phyloP scores from a whole-genome alignment of 2,113 vertebrate species.

The Anser cygnoides region DNA sequence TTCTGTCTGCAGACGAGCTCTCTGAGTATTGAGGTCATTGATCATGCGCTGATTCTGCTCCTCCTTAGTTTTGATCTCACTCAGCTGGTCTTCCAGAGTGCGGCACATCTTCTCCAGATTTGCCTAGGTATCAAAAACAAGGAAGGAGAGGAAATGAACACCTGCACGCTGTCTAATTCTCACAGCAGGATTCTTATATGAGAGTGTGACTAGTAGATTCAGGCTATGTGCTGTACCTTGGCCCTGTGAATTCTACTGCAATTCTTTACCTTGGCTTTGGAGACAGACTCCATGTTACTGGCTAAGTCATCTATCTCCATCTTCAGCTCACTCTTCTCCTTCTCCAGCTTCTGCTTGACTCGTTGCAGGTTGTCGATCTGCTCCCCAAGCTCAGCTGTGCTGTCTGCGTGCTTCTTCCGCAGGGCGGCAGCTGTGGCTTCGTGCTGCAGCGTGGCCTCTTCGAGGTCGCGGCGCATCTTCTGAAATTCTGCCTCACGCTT shows the following conservation, averaged over 20 bases:
- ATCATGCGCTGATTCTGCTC: no score
- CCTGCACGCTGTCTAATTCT: neutral
- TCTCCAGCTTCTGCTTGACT: constrained; percentile 92
- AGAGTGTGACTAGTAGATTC: neutral
- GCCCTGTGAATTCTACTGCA: neutral
- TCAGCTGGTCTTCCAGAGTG: no score
- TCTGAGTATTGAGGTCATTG: no score
- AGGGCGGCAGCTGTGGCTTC: no score
- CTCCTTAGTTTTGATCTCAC: no score
- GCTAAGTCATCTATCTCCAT: constrained; percentile 90
- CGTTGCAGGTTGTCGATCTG: no score
- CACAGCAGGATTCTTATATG: neutral
- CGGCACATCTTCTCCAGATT: no score
- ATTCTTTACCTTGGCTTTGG: constrained; percentile 76
- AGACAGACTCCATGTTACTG: constrained; percentile 77
- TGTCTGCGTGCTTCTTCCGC: no score
- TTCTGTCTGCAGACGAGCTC: no score
- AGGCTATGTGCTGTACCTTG: neutral
- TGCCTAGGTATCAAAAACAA: neutral
- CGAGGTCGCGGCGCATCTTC: no score
- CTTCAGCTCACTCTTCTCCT: constrained; percentile 91
- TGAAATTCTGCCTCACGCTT: constrained; percentile 80
- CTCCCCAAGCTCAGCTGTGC: no score
- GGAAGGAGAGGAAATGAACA: neutral
- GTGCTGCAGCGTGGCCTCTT: no score